These are phyloP conservation scores for Macrotis lagotis DNA, from an alignment of 2,113 vertebrate species.

Conservation along the genomic window DNA sequence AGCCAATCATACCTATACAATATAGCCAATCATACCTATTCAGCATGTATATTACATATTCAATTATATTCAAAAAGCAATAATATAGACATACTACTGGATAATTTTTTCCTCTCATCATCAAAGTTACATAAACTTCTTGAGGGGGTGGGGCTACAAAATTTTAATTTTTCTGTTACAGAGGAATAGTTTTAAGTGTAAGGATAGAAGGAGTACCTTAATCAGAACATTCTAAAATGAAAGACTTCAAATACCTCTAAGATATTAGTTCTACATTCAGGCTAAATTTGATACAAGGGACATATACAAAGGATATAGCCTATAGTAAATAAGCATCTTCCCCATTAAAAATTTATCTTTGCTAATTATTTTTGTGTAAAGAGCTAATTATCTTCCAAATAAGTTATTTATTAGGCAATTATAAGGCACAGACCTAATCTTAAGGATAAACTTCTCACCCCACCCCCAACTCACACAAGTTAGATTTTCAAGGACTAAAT, in stretches of 20 bases:
- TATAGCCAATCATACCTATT: neutral
- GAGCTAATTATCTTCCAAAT: neutral
- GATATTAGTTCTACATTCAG: neutral
- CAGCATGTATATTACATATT: neutral
- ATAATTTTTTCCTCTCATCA: neutral
- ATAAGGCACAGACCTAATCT: neutral
- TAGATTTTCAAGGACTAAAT: neutral
- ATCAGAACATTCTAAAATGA: neutral
- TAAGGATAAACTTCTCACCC: neutral
- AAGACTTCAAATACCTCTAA: neutral
- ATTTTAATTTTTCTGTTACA: neutral
- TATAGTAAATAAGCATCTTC: neutral
- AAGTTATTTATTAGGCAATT: neutral
- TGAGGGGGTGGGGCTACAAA: neutral
- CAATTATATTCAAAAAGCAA: neutral
- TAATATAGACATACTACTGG: neutral
- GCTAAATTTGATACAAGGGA: neutral
- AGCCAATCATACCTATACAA: too few species aligned
- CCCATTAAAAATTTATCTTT: neutral
- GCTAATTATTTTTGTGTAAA: neutral
- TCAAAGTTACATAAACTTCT: neutral
- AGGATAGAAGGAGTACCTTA: neutral
- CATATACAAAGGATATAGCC: too few species aligned
- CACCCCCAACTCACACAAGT: too few species aligned
- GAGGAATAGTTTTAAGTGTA: neutral